These are phyloP conservation scores for roundworm (Caenorhabditis elegans) DNA, from an alignment of 1,140 invertebrate species.

Conservation along the genomic window DNA sequence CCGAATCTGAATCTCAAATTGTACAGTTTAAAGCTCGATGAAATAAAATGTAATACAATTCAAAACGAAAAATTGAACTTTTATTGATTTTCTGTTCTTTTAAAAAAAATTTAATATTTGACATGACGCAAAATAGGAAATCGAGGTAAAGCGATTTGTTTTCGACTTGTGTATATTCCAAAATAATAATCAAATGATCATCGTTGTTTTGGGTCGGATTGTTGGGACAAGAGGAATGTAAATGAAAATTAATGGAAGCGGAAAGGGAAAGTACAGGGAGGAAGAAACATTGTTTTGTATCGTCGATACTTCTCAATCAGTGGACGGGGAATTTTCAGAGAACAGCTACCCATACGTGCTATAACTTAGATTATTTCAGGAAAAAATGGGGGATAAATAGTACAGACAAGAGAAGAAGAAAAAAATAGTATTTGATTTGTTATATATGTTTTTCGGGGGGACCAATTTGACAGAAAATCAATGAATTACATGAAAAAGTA, in stretches of 20 bases:
- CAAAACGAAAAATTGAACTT: too few species aligned
- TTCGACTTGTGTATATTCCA: background rate
- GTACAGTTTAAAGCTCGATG: too few species aligned
- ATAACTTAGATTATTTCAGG: constrained; percentile 3
- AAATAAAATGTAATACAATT: too few species aligned
- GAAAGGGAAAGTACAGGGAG: background rate
- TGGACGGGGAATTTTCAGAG: constrained; percentile 1
- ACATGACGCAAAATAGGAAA: too few species aligned
- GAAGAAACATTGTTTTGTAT: background rate
- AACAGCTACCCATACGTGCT: background rate
- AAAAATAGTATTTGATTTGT: background rate
- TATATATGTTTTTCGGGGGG: background rate
- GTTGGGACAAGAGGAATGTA: background rate
- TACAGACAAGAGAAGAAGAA: background rate
- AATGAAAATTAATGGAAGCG: background rate
- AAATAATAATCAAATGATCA: background rate
- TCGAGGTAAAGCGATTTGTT: too few species aligned
- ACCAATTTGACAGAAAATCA: background rate
- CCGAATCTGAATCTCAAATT: too few species aligned
- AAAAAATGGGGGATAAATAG: background rate
- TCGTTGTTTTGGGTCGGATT: background rate
- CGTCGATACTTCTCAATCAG: background rate
- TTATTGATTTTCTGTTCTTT: too few species aligned
- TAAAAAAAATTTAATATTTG: too few species aligned
- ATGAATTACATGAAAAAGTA: background rate